phyloP scores from a whole-genome alignment of 2,888 invertebrate species.

The Onchidella celtica region DNA sequence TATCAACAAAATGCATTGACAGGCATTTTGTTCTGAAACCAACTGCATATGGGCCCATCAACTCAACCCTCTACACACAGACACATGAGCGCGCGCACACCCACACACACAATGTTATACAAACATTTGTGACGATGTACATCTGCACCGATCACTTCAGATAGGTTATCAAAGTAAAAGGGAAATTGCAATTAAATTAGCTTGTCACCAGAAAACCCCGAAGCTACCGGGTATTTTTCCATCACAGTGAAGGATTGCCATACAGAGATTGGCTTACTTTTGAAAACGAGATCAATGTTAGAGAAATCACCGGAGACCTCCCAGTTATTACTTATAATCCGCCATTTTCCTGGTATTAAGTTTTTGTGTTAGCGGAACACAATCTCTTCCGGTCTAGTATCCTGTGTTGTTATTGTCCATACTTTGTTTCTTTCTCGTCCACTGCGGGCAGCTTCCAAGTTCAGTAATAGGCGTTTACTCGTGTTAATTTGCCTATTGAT shows the following conservation, averaged over 20 bases:
- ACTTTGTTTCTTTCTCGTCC: not conserved
- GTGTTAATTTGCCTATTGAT: conserved; percentile 18
- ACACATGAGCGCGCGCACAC: not conserved
- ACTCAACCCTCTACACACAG: not conserved
- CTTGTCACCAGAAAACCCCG: no score
- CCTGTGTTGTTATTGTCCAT: no score
- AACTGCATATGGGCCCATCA: not conserved
- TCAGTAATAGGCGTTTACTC: conserved; percentile 23
- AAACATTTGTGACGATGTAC: not conserved
- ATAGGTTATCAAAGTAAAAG: no score
- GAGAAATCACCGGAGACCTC: conserved; percentile 15
- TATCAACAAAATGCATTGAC: no score
- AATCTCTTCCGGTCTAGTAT: no score
- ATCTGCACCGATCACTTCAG: no score
- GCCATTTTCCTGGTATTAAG: conserved; percentile 10
- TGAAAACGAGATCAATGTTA: conserved; percentile 3
- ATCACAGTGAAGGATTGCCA: no score
- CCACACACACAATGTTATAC: not conserved
- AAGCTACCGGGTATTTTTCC: no score
- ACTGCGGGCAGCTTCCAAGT: not conserved
- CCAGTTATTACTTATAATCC: conserved; percentile 7
- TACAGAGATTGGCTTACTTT: no score
- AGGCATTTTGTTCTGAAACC: no score
- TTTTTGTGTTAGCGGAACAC: no score
- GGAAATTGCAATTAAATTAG: no score